Evolutionary conservation across 92 coral and sea anemone species (phyloP), one percentile per base, ranked within the genome.

Genomic region (Nematostella vectensis): DNA sequence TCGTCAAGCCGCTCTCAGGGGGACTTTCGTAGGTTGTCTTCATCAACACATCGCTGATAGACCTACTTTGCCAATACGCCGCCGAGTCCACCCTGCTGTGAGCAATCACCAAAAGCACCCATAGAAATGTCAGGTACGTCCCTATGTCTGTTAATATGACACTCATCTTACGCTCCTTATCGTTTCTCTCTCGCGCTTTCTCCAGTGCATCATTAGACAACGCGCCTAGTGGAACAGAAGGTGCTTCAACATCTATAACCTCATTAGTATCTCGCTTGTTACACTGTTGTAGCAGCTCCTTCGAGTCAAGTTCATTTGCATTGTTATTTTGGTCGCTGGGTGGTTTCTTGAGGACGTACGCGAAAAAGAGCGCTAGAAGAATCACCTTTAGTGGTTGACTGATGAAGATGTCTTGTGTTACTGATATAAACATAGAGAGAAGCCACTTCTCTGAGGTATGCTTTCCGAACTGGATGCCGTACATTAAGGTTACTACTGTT

Each of bases 391-490:
- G 49, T 0, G 99, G 99, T 29, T 93, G 96, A 40, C 80, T 80
- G 22, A 93, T 70, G 59, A 93, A 86, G 26, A 93, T 75, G 62
- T 93, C 99, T 61, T 86, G 89, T 20, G 89, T 59, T 27, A 93
- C 59, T 11, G 99, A 93, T 30, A 86, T 59, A 33, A 80, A 74
- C 74, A 93, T 65, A 17, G 99, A 93, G 0, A 93, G 37, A 13
- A 93, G 88, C 99, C 99, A 93, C 51, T 82, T 76, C 37, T 75
- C 75, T 10, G 99, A 86, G n/a, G 81, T 85, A 23, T 47, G 60
- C 29, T 69, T 61, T 13, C 96, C 99, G 58, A 93, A 93, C 50
- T 78, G 37, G 47, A 79, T 71, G 1, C 96, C 99, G 65, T 93
- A 93, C 58, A 86, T 9, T 1, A 86, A 61, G 0, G 99, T 86